These are phyloP conservation scores for Rhincodon typus DNA, from an alignment of 2,797 vertebrate species.

Conservation along the genomic window DNA sequence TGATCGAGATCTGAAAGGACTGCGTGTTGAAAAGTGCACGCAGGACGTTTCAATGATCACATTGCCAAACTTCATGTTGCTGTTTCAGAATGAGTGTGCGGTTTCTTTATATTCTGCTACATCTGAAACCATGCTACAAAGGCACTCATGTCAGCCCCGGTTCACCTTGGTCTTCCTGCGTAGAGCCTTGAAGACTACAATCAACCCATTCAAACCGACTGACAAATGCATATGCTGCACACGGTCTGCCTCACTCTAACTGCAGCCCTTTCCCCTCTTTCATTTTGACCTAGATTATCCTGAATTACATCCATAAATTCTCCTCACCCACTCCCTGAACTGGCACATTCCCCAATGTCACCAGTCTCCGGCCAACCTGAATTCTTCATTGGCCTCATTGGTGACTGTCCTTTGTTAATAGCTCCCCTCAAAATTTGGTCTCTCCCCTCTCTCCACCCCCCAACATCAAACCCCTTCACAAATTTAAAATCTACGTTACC, in stretches of 20 bases:
- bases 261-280: neutral
- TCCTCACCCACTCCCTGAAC: neutral
- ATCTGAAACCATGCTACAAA: neutral
- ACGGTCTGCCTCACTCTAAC: neutral
- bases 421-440: neutral
- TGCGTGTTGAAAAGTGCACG: neutral
- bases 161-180: no score
- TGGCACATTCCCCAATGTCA: neutral
- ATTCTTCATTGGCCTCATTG: neutral
- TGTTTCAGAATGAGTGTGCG: no score
- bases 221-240: no score
- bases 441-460: no score
- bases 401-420: neutral
- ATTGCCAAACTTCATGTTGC: neutral
- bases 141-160: neutral
- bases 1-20: neutral
- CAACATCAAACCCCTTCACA: neutral
- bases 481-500: neutral
- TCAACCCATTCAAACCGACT: no score
- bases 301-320: neutral
- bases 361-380: neutral
- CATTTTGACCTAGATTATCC: neutral
- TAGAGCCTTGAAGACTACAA: no score
- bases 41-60: no score
- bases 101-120: neutral